Evolutionary conservation across 1,140 invertebrate species (phyloP).

Genomic region (Arctopsyche grandis): DNA sequence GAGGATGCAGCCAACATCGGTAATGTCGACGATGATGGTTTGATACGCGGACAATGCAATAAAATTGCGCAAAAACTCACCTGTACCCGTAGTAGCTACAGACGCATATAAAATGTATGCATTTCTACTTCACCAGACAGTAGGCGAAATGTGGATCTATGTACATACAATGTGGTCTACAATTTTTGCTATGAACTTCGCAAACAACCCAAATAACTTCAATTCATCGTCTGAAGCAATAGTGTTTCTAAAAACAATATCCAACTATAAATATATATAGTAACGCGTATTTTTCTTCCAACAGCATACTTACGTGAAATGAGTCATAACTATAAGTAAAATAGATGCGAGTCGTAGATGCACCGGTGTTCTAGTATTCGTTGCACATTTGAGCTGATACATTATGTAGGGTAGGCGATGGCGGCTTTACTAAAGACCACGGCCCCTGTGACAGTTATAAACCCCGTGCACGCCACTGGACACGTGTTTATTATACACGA

Average conservation of each 20-base stretch:
- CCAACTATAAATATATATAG: no score
- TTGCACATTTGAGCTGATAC: neutral
- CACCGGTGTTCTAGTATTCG: neutral
- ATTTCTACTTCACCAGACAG: no score
- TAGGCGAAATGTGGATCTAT: no score
- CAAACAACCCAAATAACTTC: no score
- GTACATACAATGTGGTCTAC: no score
- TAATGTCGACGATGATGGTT: neutral
- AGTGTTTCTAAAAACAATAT: no score
- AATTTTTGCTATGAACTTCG: no score
- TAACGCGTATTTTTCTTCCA: no score
- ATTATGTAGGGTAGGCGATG: conserved; percentile 2
- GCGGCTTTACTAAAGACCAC: conserved; percentile 1
- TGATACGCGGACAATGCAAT: neutral
- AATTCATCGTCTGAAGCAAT: no score
- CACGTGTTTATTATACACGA: conserved; percentile 22
- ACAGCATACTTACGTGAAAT: no score
- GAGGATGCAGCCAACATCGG: neutral
- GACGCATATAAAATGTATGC: no score
- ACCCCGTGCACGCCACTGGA: neutral
- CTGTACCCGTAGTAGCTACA: no score
- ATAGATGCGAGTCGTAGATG: neutral
- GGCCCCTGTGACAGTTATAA: neutral
- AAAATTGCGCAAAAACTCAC: neutral
- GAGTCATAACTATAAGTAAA: neutral